Conservation (phyloP, 2,113 vertebrate species). For the Cavia porcellus region DNA sequence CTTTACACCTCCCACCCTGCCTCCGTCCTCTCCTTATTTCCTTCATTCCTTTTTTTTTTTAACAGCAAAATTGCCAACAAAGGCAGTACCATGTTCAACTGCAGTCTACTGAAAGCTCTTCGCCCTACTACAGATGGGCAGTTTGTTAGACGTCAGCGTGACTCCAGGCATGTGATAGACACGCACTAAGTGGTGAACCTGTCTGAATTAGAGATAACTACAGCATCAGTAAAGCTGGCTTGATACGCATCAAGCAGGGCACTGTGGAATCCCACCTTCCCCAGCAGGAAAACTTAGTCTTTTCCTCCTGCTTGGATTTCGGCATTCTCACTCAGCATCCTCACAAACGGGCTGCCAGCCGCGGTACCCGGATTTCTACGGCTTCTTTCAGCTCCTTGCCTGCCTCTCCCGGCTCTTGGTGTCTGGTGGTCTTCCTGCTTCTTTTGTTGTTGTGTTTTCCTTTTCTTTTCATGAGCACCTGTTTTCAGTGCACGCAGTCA, state of each 20-base stretch:
- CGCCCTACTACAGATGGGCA: not conserved
- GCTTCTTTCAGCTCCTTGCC: not conserved
- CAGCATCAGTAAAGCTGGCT: not conserved
- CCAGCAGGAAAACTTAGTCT: not conserved
- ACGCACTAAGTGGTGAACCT: too few relatives aligned
- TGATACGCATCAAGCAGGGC: not conserved
- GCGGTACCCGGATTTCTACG: not conserved
- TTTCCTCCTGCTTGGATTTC: not conserved
- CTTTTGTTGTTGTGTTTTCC: not conserved
- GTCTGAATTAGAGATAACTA: not conserved
- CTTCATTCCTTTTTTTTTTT: not conserved
- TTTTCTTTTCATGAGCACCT: not conserved
- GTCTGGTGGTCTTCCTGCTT: accelerated
- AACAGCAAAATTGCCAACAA: not conserved
- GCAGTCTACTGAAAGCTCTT: not conserved
- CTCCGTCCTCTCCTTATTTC: not conserved
- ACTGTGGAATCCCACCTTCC: not conserved
- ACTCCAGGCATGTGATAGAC: not conserved
- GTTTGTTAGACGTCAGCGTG: not conserved
- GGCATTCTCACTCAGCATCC: not conserved
- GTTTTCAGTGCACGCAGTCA: not conserved
- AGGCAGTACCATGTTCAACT: not conserved
- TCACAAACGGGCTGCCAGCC: not conserved
- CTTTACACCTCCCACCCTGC: accelerated
- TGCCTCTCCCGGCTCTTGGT: too few relatives aligned